Evolutionary conservation across 1,140 invertebrate genomes (phyloP).

Genomic region (Pectinophora gossypiella): DNA sequence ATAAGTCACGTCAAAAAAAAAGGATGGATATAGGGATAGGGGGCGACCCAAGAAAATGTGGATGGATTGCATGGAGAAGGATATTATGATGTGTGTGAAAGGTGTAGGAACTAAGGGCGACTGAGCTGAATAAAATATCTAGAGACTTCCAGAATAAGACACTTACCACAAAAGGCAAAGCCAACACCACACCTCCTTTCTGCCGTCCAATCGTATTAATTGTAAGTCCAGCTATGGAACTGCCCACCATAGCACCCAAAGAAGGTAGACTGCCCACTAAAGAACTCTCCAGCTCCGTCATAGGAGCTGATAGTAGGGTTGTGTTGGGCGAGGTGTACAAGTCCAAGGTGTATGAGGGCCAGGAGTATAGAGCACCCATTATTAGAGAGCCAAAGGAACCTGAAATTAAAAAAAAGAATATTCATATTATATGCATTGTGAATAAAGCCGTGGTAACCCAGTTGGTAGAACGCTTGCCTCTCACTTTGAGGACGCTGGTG

Average conservation of each 20-base stretch:
- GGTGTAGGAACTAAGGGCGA: too few relatives aligned
- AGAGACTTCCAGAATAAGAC: neutral
- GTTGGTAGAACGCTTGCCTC: too few relatives aligned
- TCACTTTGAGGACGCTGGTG: too few relatives aligned
- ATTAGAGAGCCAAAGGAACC: constrained; percentile 29
- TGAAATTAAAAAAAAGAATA: constrained; percentile 18
- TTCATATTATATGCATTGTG: too few relatives aligned
- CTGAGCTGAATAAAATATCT: too few relatives aligned
- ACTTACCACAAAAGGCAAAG: constrained; percentile 73
- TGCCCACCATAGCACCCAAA: constrained; percentile 69
- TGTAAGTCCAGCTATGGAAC: constrained; percentile 56
- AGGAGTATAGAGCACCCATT: constrained; percentile 34
- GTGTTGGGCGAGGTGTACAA: constrained; percentile 25
- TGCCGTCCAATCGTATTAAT: constrained; percentile 78
- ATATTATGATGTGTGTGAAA: too few relatives aligned
- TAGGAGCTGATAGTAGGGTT: constrained; percentile 27
- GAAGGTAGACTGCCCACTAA: constrained; percentile 61
- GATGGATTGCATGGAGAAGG: too few relatives aligned
- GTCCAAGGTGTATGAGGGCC: constrained; percentile 42
- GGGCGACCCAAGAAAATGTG: too few relatives aligned
- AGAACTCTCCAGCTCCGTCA: constrained; percentile 30
- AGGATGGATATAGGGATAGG: too few relatives aligned
- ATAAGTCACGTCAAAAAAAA: too few relatives aligned
- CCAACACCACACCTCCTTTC: constrained; percentile 65
- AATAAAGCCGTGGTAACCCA: too few relatives aligned